Conservation (phyloP, 1,140 invertebrate species). For the Drosophila simulans region DNA sequence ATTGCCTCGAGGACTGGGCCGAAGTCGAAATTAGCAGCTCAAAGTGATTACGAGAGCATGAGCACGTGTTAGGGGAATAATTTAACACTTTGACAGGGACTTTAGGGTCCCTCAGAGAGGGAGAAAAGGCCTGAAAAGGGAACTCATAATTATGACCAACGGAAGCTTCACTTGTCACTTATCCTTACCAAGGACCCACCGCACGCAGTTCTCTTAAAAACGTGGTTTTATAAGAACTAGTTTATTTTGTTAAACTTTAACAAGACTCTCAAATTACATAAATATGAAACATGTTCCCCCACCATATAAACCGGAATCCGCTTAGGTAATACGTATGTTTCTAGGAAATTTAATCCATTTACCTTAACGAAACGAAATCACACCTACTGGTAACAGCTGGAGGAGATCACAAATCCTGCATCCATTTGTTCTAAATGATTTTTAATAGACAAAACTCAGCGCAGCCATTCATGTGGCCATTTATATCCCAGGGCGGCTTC, state of each 20-base stretch:
- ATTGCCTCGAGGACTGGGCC: constrained; percentile 23
- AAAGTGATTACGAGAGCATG: constrained; percentile 63
- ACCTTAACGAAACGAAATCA: constrained; percentile 25
- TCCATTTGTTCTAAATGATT: constrained; percentile 75
- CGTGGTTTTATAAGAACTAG: not conserved
- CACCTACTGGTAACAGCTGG: constrained; percentile 29
- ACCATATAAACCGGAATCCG: no score
- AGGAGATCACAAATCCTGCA: constrained; percentile 25
- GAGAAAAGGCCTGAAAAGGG: not conserved
- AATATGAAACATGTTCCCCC: not conserved
- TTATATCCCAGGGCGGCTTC: constrained; percentile 27
- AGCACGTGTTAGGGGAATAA: constrained; percentile 68
- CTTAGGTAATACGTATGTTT: not conserved
- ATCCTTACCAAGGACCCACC: constrained; percentile 45
- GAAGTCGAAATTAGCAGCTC: constrained; percentile 66
- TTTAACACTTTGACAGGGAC: constrained; percentile 50
- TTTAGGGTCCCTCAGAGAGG: constrained; percentile 1
- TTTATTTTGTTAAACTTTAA: not conserved
- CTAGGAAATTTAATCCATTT: constrained; percentile 27
- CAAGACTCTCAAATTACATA: no score
- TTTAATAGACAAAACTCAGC: constrained; percentile 79
- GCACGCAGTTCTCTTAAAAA: not conserved
- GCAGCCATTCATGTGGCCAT: constrained; percentile 50
- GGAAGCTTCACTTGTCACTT: constrained; percentile 68
- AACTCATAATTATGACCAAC: constrained; percentile 61